Percentiles rank a stretch among this genome's conserved stretches.
Conservation (phyloP, 2,888 invertebrate species). For the Lycia hirtaria region DNA sequence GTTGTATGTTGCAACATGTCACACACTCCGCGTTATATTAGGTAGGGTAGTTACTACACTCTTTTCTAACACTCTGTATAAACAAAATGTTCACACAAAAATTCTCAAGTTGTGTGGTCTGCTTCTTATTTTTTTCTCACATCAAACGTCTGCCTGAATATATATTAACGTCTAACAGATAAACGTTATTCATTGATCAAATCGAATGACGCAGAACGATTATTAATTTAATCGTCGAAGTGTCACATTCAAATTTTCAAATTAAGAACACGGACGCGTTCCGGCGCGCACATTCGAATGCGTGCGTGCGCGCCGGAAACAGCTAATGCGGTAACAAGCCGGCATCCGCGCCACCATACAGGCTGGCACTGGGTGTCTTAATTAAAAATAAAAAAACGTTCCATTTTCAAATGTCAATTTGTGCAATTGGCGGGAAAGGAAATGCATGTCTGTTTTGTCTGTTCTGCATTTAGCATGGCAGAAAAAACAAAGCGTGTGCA, state of each 20-base stretch:
- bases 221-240: constrained; percentile 40
- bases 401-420: constrained; percentile 24
- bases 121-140: background rate
- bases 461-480: background rate
- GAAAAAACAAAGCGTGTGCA: too few relatives aligned
- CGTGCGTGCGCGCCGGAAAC: constrained; percentile 68
- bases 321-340: constrained; percentile 72
- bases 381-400: constrained; percentile 25
- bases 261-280: constrained; percentile 68
- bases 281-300: constrained; percentile 63
- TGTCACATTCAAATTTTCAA: constrained; percentile 60
- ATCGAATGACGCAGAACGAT: constrained; percentile 16
- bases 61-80: too few relatives aligned
- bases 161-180: background rate
- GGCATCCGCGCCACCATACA: constrained; percentile 67
- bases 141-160: too few relatives aligned
- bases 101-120: constrained; percentile 6
- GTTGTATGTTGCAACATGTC: too few relatives aligned
- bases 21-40: too few relatives aligned
- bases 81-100: too few relatives aligned
- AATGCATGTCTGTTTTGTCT: constrained; percentile 9
- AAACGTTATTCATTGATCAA: constrained; percentile 43
- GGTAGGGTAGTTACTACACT: too few relatives aligned
- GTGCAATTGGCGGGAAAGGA: constrained; percentile 20
- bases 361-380: constrained; percentile 39